These are phyloP conservation scores for Graptemys geographica DNA, from an alignment of 2,797 vertebrate genomes.

Conservation along the genomic window DNA sequence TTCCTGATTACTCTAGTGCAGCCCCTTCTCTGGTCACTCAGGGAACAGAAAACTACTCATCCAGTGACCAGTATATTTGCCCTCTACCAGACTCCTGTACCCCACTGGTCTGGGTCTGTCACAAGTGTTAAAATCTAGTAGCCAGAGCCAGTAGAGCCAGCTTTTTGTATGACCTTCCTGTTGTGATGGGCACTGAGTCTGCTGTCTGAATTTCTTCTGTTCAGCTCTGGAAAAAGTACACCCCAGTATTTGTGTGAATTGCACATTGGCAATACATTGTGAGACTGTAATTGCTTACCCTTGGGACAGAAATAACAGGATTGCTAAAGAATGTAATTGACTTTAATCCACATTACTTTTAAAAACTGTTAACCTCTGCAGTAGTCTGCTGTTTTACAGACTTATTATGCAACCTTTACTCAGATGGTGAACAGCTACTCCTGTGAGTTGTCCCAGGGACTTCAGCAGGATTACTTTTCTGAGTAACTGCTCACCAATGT, in stretches of 20 bases:
- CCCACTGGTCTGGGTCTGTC: too few species aligned
- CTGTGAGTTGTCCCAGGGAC: neutral
- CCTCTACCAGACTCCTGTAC: too few species aligned
- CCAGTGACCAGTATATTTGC: too few species aligned
- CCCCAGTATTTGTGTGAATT: neutral
- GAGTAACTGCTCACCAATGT: neutral
- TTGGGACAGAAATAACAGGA: fast-evolving
- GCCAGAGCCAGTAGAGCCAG: neutral
- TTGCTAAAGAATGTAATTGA: neutral
- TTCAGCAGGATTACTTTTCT: neutral
- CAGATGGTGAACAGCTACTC: neutral
- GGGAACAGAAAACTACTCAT: too few species aligned
- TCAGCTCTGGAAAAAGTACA: neutral
- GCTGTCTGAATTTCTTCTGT: neutral
- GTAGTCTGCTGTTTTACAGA: neutral
- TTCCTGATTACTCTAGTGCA: too few species aligned
- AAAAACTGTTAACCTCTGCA: neutral
- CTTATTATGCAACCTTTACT: neutral
- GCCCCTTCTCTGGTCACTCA: too few species aligned
- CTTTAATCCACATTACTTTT: neutral
- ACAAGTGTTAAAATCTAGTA: neutral
- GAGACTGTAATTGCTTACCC: neutral
- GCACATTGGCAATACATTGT: neutral
- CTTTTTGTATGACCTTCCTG: neutral
- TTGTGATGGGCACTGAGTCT: neutral